phyloP scores from a whole-genome alignment of 2,113 vertebrate species.

The Typhlomys cinereus region DNA sequence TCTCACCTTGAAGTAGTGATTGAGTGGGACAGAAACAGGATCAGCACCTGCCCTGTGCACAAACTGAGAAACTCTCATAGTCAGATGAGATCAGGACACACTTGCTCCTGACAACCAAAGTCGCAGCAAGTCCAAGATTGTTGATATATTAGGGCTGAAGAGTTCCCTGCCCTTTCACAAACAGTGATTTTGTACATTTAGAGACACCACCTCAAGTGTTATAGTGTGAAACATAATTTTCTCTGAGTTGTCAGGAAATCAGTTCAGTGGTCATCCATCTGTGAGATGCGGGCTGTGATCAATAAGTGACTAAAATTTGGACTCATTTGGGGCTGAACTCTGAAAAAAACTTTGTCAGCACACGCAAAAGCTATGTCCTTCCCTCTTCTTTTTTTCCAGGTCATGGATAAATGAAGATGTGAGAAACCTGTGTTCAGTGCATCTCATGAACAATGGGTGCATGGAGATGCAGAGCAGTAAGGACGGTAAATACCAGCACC shows the following conservation, averaged over 20 bases:
- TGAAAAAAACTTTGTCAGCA: background rate
- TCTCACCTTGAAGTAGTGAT: slow-evolving; percentile 2
- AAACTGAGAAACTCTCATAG: slow-evolving; percentile 29
- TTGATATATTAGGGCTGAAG: background rate
- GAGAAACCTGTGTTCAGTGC: slow-evolving; percentile 86
- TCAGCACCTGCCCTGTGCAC: no score
- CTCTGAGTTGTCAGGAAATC: background rate
- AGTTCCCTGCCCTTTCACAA: background rate
- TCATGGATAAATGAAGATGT: slow-evolving; percentile 95
- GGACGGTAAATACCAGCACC: slow-evolving; percentile 81
- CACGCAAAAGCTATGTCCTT: no score
- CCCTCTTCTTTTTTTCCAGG: slow-evolving; percentile 1
- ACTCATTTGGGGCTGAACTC: no score
- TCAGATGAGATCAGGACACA: slow-evolving; percentile 35
- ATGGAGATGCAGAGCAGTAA: slow-evolving; percentile 96
- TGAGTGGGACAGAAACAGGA: background rate
- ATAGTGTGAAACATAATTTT: background rate
- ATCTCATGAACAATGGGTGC: slow-evolving; percentile 96
- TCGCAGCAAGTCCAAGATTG: slow-evolving; percentile 38
- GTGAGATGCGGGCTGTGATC: background rate
- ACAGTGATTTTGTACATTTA: background rate
- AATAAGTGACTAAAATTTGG: background rate
- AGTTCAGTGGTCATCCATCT: background rate
- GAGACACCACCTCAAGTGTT: slow-evolving; percentile 48
- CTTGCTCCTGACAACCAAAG: background rate